Conservation (phyloP, 2,797 vertebrate genomes). For the Loris lydekkerianus region DNA sequence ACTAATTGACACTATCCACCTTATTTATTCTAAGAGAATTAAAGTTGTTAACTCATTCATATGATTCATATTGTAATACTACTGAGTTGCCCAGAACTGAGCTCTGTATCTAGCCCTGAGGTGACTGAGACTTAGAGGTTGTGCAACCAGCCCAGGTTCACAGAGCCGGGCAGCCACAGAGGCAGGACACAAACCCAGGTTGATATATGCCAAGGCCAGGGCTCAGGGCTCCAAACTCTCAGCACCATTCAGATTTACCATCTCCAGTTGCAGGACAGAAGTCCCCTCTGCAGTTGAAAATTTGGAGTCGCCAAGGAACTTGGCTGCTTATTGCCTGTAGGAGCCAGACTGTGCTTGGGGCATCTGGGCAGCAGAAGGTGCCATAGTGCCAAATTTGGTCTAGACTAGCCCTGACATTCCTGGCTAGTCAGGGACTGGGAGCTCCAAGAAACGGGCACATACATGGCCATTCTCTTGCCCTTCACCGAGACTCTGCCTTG, state of each 20-base stretch:
- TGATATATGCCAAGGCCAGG: background rate
- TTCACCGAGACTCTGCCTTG: fast-evolving
- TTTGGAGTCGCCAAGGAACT: background rate
- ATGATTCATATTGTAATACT: slow-evolving; percentile 19
- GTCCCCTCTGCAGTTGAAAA: background rate
- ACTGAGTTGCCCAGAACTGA: background rate
- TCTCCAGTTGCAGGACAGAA: background rate
- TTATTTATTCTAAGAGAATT: background rate
- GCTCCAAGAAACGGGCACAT: background rate
- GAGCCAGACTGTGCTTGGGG: background rate
- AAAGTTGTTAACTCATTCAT: background rate
- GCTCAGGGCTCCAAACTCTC: background rate
- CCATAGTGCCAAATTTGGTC: background rate
- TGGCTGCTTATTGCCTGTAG: fast-evolving
- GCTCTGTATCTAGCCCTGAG: background rate
- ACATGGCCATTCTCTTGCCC: too few species aligned
- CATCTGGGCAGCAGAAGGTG: background rate
- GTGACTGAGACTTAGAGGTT: background rate
- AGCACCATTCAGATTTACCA: background rate
- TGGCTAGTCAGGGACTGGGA: background rate
- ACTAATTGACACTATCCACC: background rate
- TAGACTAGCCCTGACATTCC: background rate
- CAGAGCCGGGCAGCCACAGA: background rate
- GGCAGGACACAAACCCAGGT: background rate
- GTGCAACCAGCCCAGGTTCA: background rate